Evolutionary conservation across 2,888 invertebrate genomes (phyloP).

Genomic region (Eupithecia abbreviata): DNA sequence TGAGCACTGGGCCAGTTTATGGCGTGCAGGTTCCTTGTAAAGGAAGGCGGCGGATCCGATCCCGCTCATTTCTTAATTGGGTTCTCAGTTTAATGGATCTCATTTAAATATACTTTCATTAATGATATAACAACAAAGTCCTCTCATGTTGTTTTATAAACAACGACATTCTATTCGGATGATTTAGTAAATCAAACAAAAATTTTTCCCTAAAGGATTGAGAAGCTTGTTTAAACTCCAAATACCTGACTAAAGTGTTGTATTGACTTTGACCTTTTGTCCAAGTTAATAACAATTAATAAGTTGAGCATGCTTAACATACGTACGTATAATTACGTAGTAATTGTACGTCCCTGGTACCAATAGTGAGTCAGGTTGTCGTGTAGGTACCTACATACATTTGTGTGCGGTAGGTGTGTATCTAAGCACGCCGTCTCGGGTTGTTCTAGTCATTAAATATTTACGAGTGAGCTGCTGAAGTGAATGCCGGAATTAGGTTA

Average conservation of each 20-base stretch:
- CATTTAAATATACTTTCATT: slow-evolving; percentile 70
- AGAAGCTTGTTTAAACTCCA: background rate
- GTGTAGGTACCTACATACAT: background rate
- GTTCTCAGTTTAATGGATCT: slow-evolving; percentile 79
- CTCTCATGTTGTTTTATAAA: slow-evolving; percentile 53
- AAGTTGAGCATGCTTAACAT: background rate
- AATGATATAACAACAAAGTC: slow-evolving; percentile 60
- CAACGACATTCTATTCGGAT: background rate
- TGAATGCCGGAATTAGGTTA: slow-evolving; percentile 81
- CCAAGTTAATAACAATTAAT: background rate
- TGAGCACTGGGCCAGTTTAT: slow-evolving; percentile 57
- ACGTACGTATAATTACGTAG: too few species aligned
- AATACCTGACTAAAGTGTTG: background rate
- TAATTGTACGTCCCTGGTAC: background rate
- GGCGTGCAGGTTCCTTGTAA: slow-evolving; percentile 69
- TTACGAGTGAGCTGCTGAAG: slow-evolving; percentile 80
- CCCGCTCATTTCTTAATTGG: slow-evolving; percentile 79
- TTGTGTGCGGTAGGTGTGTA: slow-evolving; percentile 35
- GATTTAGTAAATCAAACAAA: background rate
- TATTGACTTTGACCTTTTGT: background rate
- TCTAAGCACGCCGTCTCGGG: slow-evolving; percentile 40
- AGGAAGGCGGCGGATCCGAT: slow-evolving; percentile 73
- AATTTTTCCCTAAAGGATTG: background rate
- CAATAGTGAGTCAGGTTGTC: background rate
- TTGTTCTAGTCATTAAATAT: slow-evolving; percentile 79